Base-by-base conservation (phyloP, 2,797 vertebrate genomes). In the Morelia viridis region DNA sequence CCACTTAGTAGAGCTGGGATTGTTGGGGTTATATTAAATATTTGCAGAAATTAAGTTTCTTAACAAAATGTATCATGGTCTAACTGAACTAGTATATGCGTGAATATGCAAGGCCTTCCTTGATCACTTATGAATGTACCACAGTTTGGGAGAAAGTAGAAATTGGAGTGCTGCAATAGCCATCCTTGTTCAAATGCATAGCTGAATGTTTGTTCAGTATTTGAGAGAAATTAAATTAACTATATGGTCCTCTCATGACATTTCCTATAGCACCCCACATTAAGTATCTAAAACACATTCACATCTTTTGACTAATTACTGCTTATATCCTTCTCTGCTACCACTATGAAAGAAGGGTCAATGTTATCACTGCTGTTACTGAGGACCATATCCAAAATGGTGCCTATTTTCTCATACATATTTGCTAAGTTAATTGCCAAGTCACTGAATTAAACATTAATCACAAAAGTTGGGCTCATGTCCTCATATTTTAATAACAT, bases 21-120 rank as follows among this genome's bases (percentile, higher is more conserved):
- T 92, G 64, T 56, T 58, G 12, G 89, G 57, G 58, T 46, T 0
- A 5, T 22, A 83, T 92, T 87, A 64, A 91, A 24, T 57, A 8
- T 85, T 62, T 68, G 61, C 64, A 85, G n/a, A 68, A 41, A 91
- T 86, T 58, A 24, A 28, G 53, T 91, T 68, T 68, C n/a, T 68
- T 86, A 86, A 24, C 50, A 80, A 58, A 91, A 19, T 13, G 28
- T 28, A 89, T 31, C 15, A 90, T 57, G 7, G 31, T 80, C 22
- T 64, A 26, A 56, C 19, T 11, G 19, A 31, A 46, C 3, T 26
- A 53, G 50, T 61, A 31, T 4, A 17, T 76, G 35, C n/a, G 17
- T 26, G n/a, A 65, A 22, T 86, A 76, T 88, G 41, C 62, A 26
- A 9, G 41, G 64, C 26, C 60, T n/a, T 62, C 58, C 26, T 61